Conservation (phyloP, 1,140 invertebrate species). For the Drosophila simulans region DNA sequence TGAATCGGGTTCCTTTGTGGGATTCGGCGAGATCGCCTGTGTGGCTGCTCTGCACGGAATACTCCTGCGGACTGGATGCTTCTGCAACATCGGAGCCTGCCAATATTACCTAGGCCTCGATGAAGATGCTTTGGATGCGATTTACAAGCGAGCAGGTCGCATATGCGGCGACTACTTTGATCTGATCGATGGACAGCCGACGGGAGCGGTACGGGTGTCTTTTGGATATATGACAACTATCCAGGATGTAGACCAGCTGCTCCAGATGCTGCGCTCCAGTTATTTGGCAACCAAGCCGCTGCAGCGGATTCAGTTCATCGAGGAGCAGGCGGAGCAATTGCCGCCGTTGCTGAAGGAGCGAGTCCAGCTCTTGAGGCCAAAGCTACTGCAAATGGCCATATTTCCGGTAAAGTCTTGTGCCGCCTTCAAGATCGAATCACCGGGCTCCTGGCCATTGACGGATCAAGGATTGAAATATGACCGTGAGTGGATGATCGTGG, state of each 20-base stretch:
- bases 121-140: constrained; percentile 89
- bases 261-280: constrained; percentile 91
- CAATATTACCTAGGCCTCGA: constrained; percentile 91
- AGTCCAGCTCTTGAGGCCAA: constrained; percentile 44
- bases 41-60: constrained; percentile 95
- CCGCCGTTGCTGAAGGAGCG: constrained; percentile 57
- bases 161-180: constrained; percentile 96
- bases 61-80: constrained; percentile 95
- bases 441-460: constrained; percentile 88
- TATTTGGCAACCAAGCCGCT: constrained; percentile 48
- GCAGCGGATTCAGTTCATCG: constrained; percentile 58
- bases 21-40: constrained; percentile 95
- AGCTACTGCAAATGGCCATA: constrained; percentile 89
- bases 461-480: constrained; percentile 93
- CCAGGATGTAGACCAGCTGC: constrained; percentile 89
- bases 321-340: constrained; percentile 40
- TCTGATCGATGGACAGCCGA: constrained; percentile 94
- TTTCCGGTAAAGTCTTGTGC: constrained; percentile 98
- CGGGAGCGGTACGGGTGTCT: constrained; percentile 95
- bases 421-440: constrained; percentile 88
- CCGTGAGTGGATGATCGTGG: constrained; percentile 96
- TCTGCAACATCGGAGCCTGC: constrained; percentile 98
- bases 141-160: constrained; percentile 93
- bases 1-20: constrained; percentile 91
- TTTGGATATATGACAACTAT: constrained; percentile 96